Conservation (phyloP, 2,113 vertebrate genomes). For the Lasiurus borealis region DNA sequence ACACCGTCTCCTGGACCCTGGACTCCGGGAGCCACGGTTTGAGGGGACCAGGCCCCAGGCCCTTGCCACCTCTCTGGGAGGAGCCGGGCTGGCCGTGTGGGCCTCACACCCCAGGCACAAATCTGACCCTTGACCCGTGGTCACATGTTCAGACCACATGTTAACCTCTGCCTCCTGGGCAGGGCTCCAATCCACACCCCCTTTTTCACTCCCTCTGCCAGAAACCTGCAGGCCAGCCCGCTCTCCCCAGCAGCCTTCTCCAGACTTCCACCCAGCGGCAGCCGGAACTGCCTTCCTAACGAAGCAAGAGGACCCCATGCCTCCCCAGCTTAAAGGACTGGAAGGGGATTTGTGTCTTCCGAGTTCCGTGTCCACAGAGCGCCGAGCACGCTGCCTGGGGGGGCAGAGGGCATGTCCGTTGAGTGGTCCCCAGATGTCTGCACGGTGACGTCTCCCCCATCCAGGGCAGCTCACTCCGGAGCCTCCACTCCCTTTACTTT, state of each 20-base stretch:
- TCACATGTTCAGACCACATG: not conserved
- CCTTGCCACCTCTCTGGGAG: too few relatives aligned
- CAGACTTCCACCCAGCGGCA: not conserved
- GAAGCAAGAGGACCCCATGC: fast-evolving
- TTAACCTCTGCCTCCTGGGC: not conserved
- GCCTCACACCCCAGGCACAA: not conserved
- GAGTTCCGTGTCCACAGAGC: not conserved
- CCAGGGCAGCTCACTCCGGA: not conserved
- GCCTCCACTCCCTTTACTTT: not conserved
- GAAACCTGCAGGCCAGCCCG: not conserved
- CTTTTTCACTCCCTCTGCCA: not conserved
- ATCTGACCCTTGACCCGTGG: not conserved
- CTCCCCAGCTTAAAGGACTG: not conserved
- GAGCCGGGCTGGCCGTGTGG: too few relatives aligned
- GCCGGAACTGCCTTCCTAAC: not conserved
- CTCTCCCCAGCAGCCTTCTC: not conserved
- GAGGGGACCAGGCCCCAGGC: not conserved
- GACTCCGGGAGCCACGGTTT: not conserved
- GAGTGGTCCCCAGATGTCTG: not conserved
- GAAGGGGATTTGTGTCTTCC: not conserved
- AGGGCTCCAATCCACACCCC: not conserved
- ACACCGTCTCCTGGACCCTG: not conserved
- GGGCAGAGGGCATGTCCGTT: too few relatives aligned
- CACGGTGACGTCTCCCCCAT: not conserved
- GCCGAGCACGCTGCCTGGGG: too few relatives aligned